phyloP scores from a whole-genome alignment of 2,888 invertebrate species.

The Napeogenes sylphis region DNA sequence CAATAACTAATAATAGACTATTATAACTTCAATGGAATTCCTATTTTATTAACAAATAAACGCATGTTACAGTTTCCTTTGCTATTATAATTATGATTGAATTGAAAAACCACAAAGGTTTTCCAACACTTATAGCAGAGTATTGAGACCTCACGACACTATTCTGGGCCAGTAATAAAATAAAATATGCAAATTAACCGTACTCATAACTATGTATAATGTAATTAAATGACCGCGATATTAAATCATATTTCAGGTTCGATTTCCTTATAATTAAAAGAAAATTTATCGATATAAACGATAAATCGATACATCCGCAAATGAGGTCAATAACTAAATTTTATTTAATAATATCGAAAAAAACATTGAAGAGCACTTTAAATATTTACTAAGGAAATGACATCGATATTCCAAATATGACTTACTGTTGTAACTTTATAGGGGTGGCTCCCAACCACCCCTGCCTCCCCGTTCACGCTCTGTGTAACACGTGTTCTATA shows the following conservation, averaged over 20 bases:
- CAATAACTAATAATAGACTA: background rate
- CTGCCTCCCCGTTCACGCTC: no score
- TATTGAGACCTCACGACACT: background rate
- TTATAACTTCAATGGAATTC: background rate
- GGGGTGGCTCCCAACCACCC: no score
- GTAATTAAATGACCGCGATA: background rate
- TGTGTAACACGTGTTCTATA: no score
- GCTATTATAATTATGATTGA: background rate
- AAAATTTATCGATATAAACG: no score
- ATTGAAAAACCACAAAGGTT: background rate
- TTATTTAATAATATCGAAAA: no score
- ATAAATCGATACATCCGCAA: no score
- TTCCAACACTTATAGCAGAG: background rate
- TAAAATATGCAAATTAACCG: background rate
- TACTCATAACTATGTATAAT: slow-evolving; percentile 3
- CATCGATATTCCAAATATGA: no score
- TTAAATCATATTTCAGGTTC: background rate
- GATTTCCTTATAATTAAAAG: background rate
- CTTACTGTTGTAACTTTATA: no score
- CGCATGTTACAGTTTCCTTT: background rate
- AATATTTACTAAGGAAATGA: no score
- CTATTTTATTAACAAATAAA: background rate
- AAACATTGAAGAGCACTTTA: no score
- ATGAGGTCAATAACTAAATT: no score
- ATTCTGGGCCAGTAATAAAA: background rate